Evolutionary conservation across 2,113 vertebrate genomes (phyloP).

Genomic region (Xenus cinereus): DNA sequence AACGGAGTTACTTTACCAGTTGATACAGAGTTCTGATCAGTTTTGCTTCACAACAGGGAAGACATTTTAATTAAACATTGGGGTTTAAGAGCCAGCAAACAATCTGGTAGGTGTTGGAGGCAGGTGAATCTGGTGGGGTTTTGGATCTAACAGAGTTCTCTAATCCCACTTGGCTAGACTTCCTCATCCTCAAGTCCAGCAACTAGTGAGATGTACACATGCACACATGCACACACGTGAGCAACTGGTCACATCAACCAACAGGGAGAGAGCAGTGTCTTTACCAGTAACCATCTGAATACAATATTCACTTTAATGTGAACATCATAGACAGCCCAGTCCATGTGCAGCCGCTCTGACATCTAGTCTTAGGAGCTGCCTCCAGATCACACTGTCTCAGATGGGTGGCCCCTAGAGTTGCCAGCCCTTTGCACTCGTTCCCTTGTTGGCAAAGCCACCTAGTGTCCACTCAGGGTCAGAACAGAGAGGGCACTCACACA

Average conservation of each 20-base stretch:
- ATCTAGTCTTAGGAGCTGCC: background rate
- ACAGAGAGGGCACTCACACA: background rate
- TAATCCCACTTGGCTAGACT: background rate
- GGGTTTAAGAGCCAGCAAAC: background rate
- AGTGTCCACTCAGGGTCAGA: background rate
- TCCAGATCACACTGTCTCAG: fast-evolving
- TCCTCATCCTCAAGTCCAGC: background rate
- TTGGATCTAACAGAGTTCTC: background rate
- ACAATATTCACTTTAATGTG: background rate
- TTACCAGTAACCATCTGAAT: background rate
- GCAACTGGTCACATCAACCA: background rate
- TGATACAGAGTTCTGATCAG: background rate
- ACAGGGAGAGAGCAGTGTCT: background rate
- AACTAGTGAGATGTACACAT: no score
- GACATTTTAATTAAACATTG: background rate
- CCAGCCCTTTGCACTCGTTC: fast-evolving
- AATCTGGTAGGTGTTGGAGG: background rate
- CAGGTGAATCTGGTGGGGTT: background rate
- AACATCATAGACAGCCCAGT: background rate
- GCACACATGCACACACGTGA: no score
- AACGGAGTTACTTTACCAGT: background rate
- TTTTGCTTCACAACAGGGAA: background rate
- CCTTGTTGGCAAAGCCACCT: background rate
- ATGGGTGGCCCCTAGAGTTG: background rate
- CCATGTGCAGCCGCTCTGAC: background rate